Conservation (phyloP, 2,888 invertebrate species). For the Hoplodrina ambigua region DNA sequence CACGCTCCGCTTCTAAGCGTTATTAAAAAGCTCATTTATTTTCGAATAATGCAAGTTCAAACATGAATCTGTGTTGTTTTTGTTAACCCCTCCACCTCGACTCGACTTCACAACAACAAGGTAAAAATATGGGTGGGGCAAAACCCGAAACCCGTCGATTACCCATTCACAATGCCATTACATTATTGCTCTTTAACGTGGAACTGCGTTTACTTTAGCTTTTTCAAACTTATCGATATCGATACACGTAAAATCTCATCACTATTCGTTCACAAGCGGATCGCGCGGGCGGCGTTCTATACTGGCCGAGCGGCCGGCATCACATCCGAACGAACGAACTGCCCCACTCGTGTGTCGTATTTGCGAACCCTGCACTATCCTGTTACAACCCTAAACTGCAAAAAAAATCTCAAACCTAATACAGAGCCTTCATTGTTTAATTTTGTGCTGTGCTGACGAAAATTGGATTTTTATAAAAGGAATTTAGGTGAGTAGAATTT, state of each 20-base stretch:
- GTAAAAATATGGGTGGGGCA: conserved; percentile 13
- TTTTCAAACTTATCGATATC: conserved; percentile 67
- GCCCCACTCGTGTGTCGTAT: conserved; percentile 82
- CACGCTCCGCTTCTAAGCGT: not conserved
- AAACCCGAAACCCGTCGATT: not conserved
- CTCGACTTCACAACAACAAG: conserved; percentile 11
- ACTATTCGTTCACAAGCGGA: conserved; percentile 72
- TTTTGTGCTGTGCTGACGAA: conserved; percentile 64
- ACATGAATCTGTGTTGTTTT: conserved; percentile 17
- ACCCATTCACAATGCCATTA: not conserved
- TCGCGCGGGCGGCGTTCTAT: conserved; percentile 73
- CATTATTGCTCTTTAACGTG: not conserved
- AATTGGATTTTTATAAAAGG: conserved; percentile 60
- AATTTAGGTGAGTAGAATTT: conserved; percentile 59
- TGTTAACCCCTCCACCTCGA: not conserved
- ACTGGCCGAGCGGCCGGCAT: conserved; percentile 88
- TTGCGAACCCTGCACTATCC: conserved; percentile 78
- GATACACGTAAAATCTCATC: conserved; percentile 62
- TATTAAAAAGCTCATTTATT: not conserved
- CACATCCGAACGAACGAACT: conserved; percentile 88
- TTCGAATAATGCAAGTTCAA: conserved; percentile 13
- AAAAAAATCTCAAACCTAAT: conserved; percentile 15
- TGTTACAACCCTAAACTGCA: conserved; percentile 64
- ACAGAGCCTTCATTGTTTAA: conserved; percentile 27
- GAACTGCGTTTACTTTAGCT: not conserved